Base-by-base conservation (phyloP, 2,888 invertebrate genomes). In the Pyrrhosoma nymphula region DNA sequence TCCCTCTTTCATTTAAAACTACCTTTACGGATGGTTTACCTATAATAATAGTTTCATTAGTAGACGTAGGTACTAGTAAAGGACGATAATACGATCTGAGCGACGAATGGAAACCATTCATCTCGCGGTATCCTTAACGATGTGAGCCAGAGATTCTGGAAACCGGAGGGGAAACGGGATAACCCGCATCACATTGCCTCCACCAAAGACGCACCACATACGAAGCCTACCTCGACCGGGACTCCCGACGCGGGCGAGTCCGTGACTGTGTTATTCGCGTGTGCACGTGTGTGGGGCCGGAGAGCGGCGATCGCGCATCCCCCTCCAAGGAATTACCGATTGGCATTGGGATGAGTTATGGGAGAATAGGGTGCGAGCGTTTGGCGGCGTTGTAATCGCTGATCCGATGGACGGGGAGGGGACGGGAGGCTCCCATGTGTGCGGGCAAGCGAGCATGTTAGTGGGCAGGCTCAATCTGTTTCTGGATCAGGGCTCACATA, bases 291-390 rank as follows among this genome's bases (percentile, higher is more conserved):
- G 69, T 23, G 47, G 47, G 8, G 47, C 47, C 47, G 47, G 47
- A 47, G 69, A n/a, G 8, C 69, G 69, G n/a, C 82, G 82, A 82
- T 82, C 30, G 35, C 82, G 82, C 35, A 82, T 82, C 35, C 35
- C 82, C 82, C 82, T 82, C 82, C 35, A 82, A 82, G 82, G 82
- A 82, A 82, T 82, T 82, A 82, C 82, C 82, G 82, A 82, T 82
- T 82, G 35, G 82, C 82, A 82, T 82, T 82, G 82, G 82, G 82
- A 82, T 82, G 82, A 82, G 82, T 82, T 82, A 82, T 82, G 82
- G 82, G 82, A 14, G 35, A 82, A 35, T 82, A 18, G 82, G 82
- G 82, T 82, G 82, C 82, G 82, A 60, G 60, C 60, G 60, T 60
- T 60, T 60, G 60, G 60, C 60, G 82, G 69, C 69, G 69, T 69